These are phyloP conservation scores for Aphis gossypii DNA, from an alignment of 1,140 invertebrate genomes.

Conservation along the genomic window DNA sequence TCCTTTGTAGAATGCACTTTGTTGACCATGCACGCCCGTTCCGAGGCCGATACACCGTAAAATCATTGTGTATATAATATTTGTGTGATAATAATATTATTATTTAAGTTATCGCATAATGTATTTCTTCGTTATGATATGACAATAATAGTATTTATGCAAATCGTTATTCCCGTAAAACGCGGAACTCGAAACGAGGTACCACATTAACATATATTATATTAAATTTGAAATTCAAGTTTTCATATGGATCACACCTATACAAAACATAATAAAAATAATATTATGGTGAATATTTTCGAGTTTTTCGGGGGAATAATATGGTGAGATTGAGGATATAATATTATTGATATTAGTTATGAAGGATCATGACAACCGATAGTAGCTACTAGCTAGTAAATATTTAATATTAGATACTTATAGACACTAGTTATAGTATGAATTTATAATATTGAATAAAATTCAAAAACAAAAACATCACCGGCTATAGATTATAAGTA, in stretches of 20 bases:
- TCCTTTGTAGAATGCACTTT: slow-evolving; percentile 56
- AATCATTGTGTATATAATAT: slow-evolving; percentile 30
- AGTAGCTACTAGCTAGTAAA: neutral
- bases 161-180: slow-evolving; percentile 5
- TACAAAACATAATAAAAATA: neutral
- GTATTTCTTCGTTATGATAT: neutral
- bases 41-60: slow-evolving; percentile 52
- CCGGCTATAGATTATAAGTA: neutral
- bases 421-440: neutral
- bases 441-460: neutral
- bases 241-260: neutral
- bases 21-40: slow-evolving; percentile 29
- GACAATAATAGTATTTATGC: neutral
- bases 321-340: neutral
- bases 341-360: neutral
- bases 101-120: neutral
- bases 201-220: neutral
- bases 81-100: slow-evolving; percentile 18
- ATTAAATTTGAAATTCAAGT: neutral
- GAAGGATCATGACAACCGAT: no score
- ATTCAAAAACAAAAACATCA: neutral
- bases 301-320: neutral
- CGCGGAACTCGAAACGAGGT: neutral
- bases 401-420: neutral
- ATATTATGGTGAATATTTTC: neutral